A percentile compares a stretch with the other conserved stretches of the same genome.
Evolutionary conservation across 2,797 vertebrate species (phyloP).

Genomic region (Tolypeutes matacus): DNA sequence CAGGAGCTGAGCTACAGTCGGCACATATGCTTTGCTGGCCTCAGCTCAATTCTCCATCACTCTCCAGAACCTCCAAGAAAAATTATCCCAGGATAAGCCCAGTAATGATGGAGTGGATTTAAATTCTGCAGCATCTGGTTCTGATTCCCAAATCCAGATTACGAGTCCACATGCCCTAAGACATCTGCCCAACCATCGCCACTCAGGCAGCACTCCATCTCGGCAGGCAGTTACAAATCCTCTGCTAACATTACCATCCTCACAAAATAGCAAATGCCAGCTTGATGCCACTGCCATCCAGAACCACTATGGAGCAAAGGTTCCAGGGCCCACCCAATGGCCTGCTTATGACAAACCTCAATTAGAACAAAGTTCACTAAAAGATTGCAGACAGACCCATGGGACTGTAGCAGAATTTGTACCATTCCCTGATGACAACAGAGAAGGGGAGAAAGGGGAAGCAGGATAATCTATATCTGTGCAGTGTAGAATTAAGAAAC

Average conservation of each 20-base stretch:
- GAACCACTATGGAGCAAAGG: not conserved
- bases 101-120: slow-evolving; percentile 49
- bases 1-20: slow-evolving; percentile 50
- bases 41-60: slow-evolving; percentile 32
- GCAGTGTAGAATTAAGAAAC: not conserved
- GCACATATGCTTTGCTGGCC: not conserved
- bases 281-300: not conserved
- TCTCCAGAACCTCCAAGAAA: slow-evolving; percentile 58
- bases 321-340: not conserved
- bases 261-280: not conserved
- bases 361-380: not conserved
- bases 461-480: not conserved
- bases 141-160: slow-evolving; percentile 23
- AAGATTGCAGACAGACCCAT: not conserved
- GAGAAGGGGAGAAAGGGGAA: not conserved
- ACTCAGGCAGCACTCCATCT: not conserved
- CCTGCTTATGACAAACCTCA: not conserved
- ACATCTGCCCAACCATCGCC: rapidly evolving
- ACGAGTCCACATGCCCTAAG: rapidly evolving
- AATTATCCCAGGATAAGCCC: slow-evolving; percentile 67
- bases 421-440: not conserved
- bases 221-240: not conserved
- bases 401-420: not conserved
- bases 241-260: slow-evolving; percentile 45
- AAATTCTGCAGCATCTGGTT: slow-evolving; percentile 62